Conservation (phyloP, 2,888 invertebrate genomes). For the Eilema depressum region DNA sequence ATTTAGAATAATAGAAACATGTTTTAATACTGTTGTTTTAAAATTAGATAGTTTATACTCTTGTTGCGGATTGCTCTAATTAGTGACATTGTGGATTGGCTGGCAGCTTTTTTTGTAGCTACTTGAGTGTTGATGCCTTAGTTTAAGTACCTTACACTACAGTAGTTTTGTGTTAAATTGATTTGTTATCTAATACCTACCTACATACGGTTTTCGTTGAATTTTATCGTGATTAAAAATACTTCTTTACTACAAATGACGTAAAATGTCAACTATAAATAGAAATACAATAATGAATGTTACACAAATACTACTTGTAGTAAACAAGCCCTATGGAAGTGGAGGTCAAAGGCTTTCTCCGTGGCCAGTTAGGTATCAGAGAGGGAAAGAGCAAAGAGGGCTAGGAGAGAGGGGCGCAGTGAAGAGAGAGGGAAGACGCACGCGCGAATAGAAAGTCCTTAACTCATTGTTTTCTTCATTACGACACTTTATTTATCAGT, state of each 20-base stretch:
- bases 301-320: constrained; percentile 65
- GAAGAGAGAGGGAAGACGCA: constrained; percentile 57
- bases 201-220: not conserved
- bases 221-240: constrained; percentile 8
- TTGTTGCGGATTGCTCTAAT: constrained; percentile 13
- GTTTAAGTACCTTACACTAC: not conserved
- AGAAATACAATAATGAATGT: constrained; percentile 39
- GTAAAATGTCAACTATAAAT: constrained; percentile 45
- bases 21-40: constrained; percentile 19
- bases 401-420: constrained; percentile 50
- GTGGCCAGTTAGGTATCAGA: constrained; percentile 67
- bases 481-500: constrained; percentile 81
- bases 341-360: constrained; percentile 83
- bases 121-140: not conserved
- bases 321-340: constrained; percentile 71
- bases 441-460: constrained; percentile 80
- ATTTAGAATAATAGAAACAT: constrained; percentile 51
- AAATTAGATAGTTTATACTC: not conserved
- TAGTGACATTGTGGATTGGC: not conserved
- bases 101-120: not conserved
- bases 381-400: constrained; percentile 55
- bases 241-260: not conserved
- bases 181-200: no score
- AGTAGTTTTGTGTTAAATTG: not conserved
- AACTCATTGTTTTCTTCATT: constrained; percentile 82